Evolutionary conservation across 2,113 vertebrate genomes (phyloP).

Genomic region (Hipposideros armiger): DNA sequence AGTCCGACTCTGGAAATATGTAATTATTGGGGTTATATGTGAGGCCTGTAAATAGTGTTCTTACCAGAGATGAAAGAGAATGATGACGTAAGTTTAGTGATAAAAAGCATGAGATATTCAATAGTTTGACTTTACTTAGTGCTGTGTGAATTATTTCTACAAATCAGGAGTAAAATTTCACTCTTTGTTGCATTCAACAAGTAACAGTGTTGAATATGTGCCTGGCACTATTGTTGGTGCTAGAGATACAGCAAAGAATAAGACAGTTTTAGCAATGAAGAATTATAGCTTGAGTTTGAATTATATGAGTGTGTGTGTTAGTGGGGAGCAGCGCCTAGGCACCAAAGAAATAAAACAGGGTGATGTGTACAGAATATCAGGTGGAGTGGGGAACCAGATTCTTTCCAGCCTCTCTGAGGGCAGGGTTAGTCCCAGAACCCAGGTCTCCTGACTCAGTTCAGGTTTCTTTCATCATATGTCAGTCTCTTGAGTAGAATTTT

Average conservation of each 20-base stretch:
- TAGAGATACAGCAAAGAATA: slow-evolving; percentile 27
- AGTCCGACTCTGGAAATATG: background rate
- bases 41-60: background rate
- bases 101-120: background rate
- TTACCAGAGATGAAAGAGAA: background rate
- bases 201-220: background rate
- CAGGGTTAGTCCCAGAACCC: background rate
- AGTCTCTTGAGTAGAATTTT: background rate
- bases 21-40: background rate
- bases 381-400: background rate
- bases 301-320: background rate
- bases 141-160: background rate
- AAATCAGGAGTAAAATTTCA: slow-evolving; percentile 14
- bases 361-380: background rate
- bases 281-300: background rate
- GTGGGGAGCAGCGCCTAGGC: background rate
- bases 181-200: background rate
- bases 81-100: background rate
- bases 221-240: background rate
- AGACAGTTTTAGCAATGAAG: background rate
- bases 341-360: slow-evolving; percentile 12
- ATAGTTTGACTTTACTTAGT: slow-evolving; percentile 9
- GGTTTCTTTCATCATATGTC: background rate
- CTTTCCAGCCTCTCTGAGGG: background rate
- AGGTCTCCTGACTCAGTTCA: background rate